Percentiles rank a stretch among this genome's conserved stretches.
phyloP scores from a whole-genome alignment of 92 coral and sea anemone genomes.

The Phymanthus crucifer region DNA sequence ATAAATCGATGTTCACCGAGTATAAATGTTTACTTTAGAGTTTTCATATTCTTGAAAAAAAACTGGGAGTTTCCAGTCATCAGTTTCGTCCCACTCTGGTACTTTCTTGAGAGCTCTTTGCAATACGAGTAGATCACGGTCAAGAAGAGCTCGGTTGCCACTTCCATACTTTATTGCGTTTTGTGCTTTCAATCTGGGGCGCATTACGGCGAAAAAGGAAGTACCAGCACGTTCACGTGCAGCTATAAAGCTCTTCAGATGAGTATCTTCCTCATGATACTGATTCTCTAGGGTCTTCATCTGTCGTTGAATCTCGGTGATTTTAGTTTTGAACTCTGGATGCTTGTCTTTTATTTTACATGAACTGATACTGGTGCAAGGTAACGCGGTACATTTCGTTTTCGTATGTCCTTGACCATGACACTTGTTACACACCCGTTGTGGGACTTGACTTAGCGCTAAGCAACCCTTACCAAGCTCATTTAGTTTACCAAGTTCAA shows the following conservation, averaged over 20 bases:
- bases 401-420: slow-evolving; percentile 31
- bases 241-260: slow-evolving; percentile 22
- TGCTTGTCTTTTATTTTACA: slow-evolving; percentile 48
- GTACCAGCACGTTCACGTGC: slow-evolving; percentile 26
- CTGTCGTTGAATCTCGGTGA: slow-evolving; percentile 33
- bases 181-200: slow-evolving; percentile 30
- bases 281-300: slow-evolving; percentile 24
- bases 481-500: slow-evolving; percentile 29
- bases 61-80: slow-evolving; percentile 32
- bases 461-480: neutral
- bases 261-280: slow-evolving; percentile 20
- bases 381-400: neutral
- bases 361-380: slow-evolving; percentile 7
- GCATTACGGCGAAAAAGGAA: slow-evolving; percentile 33
- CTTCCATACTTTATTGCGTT: slow-evolving; percentile 24
- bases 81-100: slow-evolving; percentile 31
- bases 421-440: slow-evolving; percentile 40
- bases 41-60: slow-evolving; percentile 27
- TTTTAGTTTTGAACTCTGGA: slow-evolving; percentile 17
- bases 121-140: slow-evolving; percentile 33
- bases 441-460: slow-evolving; percentile 14
- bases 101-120: slow-evolving; percentile 40
- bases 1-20: slow-evolving; percentile 16
- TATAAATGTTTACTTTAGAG: slow-evolving; percentile 32
- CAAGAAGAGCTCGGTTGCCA: slow-evolving; percentile 31